Percentiles rank a stretch among this genome's conserved stretches.
phyloP scores from a whole-genome alignment of 2,113 vertebrate genomes.

The Rhegmatorhina hoffmannsi region DNA sequence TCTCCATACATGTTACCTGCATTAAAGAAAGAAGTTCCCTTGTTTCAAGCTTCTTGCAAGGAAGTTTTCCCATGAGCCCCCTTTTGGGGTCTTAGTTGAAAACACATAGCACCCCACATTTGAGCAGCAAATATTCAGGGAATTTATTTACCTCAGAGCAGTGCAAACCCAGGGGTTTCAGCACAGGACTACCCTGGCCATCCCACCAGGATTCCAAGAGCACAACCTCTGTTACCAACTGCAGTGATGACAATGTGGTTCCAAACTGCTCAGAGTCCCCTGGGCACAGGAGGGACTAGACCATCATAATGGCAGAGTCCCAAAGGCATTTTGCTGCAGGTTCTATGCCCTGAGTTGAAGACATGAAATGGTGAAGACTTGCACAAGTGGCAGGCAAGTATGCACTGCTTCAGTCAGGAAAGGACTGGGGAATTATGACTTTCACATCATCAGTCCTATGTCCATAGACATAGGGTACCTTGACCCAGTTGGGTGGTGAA shows the following conservation, averaged over 20 bases:
- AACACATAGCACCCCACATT: background rate
- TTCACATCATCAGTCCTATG: background rate
- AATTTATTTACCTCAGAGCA: background rate
- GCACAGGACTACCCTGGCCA: background rate
- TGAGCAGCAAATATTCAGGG: background rate
- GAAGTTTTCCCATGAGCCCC: background rate
- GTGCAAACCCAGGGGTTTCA: background rate
- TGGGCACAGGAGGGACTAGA: background rate
- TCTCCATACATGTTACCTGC: background rate
- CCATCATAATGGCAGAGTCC: background rate
- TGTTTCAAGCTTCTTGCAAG: background rate
- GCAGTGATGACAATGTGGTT: fast-evolving
- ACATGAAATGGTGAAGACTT: background rate
- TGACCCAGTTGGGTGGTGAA: background rate
- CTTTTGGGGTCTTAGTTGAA: background rate
- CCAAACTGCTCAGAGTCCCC: background rate
- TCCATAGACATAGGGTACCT: background rate
- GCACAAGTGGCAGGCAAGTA: fast-evolving
- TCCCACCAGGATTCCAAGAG: background rate
- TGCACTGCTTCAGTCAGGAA: background rate
- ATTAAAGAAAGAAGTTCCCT: background rate
- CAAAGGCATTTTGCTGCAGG: background rate
- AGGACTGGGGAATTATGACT: background rate
- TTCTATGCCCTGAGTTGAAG: background rate
- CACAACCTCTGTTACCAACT: background rate